Percentiles rank a stretch among this genome's conserved stretches.
Conservation (phyloP, 2,888 invertebrate genomes). For the Bruchidius siliquastri region DNA sequence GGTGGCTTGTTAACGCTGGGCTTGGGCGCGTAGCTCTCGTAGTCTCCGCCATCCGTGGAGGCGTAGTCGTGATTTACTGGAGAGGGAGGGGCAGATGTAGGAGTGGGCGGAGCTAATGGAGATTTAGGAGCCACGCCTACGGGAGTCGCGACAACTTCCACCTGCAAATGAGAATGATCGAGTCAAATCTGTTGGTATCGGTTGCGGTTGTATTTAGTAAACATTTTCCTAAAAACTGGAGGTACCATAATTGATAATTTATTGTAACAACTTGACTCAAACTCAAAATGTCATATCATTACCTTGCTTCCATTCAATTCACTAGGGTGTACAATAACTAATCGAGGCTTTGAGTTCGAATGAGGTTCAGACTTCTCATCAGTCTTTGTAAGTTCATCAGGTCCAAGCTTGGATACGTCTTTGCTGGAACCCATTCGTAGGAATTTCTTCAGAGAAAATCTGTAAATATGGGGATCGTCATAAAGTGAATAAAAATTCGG, state of each 20-base stretch:
- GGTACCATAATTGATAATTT: too few species aligned
- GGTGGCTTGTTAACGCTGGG: constrained; percentile 54
- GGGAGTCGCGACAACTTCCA: constrained; percentile 58
- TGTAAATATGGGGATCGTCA: constrained; percentile 33
- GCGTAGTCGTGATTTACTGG: constrained; percentile 23
- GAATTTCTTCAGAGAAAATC: constrained; percentile 80
- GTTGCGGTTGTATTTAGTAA: too few species aligned
- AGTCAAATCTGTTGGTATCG: not conserved
- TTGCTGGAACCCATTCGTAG: constrained; percentile 73
- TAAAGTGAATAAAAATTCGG: constrained; percentile 29
- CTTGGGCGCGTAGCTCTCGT: constrained; percentile 8
- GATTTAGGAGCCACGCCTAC: constrained; percentile 34
- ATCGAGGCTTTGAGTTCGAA: constrained; percentile 35
- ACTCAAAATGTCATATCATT: not conserved
- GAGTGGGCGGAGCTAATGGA: not conserved
- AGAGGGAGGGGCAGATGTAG: not conserved
- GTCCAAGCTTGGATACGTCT: constrained; percentile 58
- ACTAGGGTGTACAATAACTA: constrained; percentile 84
- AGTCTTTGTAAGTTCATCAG: constrained; percentile 38
- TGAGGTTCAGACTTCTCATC: constrained; percentile 15
- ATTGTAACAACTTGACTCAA: too few species aligned
- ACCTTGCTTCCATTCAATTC: constrained; percentile 79
- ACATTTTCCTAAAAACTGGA: too few species aligned
- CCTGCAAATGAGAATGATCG: not conserved
- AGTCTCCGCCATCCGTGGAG: constrained; percentile 11